These are phyloP conservation scores for Jordanella pulchra DNA, from an alignment of 2,797 vertebrate genomes.

Conservation along the genomic window DNA sequence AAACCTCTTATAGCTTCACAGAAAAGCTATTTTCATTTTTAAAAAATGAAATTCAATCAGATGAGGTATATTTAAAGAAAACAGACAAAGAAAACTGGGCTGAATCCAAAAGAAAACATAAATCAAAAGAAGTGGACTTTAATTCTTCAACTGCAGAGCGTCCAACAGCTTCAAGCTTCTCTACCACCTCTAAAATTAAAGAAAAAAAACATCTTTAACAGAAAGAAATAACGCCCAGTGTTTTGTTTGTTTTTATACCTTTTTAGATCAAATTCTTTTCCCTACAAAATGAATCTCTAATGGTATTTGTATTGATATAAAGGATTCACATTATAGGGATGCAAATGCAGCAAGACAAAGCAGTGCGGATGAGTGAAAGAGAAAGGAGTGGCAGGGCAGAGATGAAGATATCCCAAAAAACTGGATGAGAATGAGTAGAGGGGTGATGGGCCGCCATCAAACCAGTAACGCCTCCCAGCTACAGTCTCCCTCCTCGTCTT, in stretches of 20 bases:
- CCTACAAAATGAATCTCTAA: background rate
- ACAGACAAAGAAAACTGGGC: background rate
- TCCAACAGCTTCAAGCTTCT: too few relatives aligned
- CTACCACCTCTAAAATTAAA: too few relatives aligned
- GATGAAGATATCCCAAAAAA: constrained; percentile 34
- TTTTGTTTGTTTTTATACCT: too few relatives aligned
- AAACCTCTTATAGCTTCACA: too few relatives aligned
- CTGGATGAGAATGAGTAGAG: constrained; percentile 62
- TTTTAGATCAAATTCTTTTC: background rate
- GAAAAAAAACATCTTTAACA: too few relatives aligned
- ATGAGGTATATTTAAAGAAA: background rate
- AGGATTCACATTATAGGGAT: background rate
- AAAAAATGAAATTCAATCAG: background rate
- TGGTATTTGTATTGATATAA: background rate
- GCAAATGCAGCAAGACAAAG: background rate
- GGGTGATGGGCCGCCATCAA: constrained; percentile 44
- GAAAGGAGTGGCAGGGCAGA: constrained; percentile 24
- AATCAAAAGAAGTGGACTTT: too few relatives aligned
- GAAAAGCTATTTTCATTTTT: background rate
- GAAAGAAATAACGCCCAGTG: too few relatives aligned
- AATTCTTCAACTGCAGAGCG: too few relatives aligned
- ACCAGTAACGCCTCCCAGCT: constrained; percentile 46
- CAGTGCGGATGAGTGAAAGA: background rate
- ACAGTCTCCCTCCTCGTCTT: constrained; percentile 9
- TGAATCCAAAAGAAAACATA: background rate